phyloP scores from a whole-genome alignment of 2,113 vertebrate genomes.

The Anhinga rufa region DNA sequence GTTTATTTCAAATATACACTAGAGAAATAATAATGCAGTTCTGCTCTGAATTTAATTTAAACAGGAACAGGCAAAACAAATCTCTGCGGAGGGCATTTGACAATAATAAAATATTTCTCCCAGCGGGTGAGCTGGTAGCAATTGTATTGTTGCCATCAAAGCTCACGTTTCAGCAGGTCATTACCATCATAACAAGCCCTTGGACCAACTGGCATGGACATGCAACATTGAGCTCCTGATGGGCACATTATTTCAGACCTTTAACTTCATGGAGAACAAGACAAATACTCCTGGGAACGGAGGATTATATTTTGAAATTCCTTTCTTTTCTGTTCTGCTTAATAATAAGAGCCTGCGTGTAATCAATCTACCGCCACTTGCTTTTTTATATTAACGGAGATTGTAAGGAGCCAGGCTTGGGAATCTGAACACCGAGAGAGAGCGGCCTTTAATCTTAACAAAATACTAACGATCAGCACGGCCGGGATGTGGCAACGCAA shows the following conservation, averaged over 20 bases:
- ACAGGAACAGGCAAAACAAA: constrained; percentile 81
- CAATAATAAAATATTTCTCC: constrained; percentile 87
- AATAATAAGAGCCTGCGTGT: constrained; percentile 65
- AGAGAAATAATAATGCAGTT: constrained; percentile 74
- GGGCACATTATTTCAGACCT: constrained; percentile 82
- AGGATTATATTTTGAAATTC: constrained; percentile 78
- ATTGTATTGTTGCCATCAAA: constrained; percentile 77
- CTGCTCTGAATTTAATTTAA: constrained; percentile 82
- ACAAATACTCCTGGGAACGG: constrained; percentile 73
- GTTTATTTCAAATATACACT: constrained; percentile 79
- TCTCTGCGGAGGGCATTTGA: constrained; percentile 78
- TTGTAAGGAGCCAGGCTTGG: neutral
- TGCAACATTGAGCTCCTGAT: constrained; percentile 84
- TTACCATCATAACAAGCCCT: constrained; percentile 85
- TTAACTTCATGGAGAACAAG: constrained; percentile 78
- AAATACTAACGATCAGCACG: neutral
- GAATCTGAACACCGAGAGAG: neutral
- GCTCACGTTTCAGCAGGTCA: constrained; percentile 79
- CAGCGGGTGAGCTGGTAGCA: constrained; percentile 81
- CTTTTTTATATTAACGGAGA: neutral
- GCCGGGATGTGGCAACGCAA: neutral
- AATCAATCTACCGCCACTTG: constrained; percentile 66
- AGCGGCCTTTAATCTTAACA: neutral
- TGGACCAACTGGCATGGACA: constrained; percentile 84
- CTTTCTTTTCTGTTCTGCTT: constrained; percentile 71